Evolutionary conservation across 2,113 vertebrate genomes (phyloP).

Genomic region (Chlamydotis undulata): DNA sequence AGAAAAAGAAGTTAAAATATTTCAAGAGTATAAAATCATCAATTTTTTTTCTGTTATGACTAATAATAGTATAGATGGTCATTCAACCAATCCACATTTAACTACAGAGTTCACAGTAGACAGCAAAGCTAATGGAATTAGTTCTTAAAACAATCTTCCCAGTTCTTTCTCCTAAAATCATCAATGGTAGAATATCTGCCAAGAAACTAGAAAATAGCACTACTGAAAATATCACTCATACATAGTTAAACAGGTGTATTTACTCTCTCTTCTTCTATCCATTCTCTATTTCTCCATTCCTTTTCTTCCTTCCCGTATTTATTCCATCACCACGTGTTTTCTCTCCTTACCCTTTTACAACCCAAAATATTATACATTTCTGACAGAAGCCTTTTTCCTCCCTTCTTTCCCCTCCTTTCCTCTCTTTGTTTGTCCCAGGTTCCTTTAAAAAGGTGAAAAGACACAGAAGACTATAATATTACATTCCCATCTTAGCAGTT

Average conservation of each 20-base stretch:
- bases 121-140: neutral
- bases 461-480: neutral
- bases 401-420: neutral
- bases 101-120: neutral
- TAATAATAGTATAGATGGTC: neutral
- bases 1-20: neutral
- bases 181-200: neutral
- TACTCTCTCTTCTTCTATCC: neutral
- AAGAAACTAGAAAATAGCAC: neutral
- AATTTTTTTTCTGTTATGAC: neutral
- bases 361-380: neutral
- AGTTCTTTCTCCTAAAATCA: neutral
- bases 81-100: neutral
- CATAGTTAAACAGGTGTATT: rapidly evolving
- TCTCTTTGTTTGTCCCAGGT: neutral
- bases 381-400: neutral
- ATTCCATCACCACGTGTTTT: neutral
- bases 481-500: neutral
- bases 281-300: neutral
- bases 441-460: neutral
- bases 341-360: neutral
- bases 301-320: neutral
- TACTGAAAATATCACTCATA: neutral
- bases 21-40: neutral
- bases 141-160: neutral